Base-by-base conservation (phyloP, 2,797 vertebrate genomes). In the Atherinosoma microstoma region DNA sequence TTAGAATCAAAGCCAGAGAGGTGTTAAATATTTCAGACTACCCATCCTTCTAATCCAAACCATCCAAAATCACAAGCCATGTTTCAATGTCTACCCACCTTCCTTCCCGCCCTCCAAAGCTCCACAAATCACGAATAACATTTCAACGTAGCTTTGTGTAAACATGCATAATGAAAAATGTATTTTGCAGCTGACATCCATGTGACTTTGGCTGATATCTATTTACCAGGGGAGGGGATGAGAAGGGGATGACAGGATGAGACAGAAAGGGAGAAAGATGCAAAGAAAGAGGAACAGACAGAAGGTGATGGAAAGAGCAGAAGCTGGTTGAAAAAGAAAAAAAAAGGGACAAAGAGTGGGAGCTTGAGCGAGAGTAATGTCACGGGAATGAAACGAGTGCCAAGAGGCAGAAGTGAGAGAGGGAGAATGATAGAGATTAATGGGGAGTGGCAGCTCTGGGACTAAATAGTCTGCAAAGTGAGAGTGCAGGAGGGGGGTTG, bases 351-450 rank as follows among this genome's bases (percentile, higher is more conserved):
- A 63, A 60, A 71, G 66, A 64, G 62, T 7, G 27, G 32, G 78
- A 63, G 18, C 3, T 22, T 58, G 61, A 69, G 75, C 67, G 58
- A 45, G 65, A 29, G 62, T 58, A 68, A 74, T 53, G 73, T 34
- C 18, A 49, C 51, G 65, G 75, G 77, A 62, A 66, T 70, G 70
- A 86, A 77, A 82, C 64, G 72, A 80, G 89, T 77, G 83, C 73
- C 83, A 82, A 82, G 78, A 79, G 80, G 88, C 80, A 85, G 78
- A 61, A 80, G 77, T 65, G 77, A 82, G 79, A 87, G 84, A 75
- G 70, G 72, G 59, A 72, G 80, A 85, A 86, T 92, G 92, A 93
- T 91, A 77, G 90, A 92, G 90, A 92, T 93, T 89, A 93, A 92
- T 90, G 85, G 82, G 72, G 84, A 86, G 84, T 84, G 89, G 89